A percentile compares a stretch with the other conserved stretches of the same genome.
Evolutionary conservation across 2,797 vertebrate genomes (phyloP).

Genomic region (Etheostoma perlongum): DNA sequence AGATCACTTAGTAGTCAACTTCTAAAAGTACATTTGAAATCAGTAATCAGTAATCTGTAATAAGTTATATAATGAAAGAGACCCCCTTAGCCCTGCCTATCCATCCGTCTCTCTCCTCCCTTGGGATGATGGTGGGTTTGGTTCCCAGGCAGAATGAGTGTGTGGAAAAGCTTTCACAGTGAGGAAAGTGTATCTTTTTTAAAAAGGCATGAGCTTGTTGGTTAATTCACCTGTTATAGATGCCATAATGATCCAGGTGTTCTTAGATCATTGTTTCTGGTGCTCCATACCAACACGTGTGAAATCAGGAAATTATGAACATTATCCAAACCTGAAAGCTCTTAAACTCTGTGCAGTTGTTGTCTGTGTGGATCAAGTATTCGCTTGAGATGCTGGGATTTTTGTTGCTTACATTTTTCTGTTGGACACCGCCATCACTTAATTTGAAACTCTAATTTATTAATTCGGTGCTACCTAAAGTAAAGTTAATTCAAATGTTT

Average conservation of each 20-base stretch:
- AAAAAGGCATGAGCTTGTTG: not conserved
- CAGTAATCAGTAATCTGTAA: slow-evolving; percentile 47
- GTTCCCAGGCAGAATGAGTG: slow-evolving; percentile 71
- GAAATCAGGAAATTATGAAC: not conserved
- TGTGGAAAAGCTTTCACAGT: slow-evolving; percentile 34
- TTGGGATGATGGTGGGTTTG: slow-evolving; percentile 63
- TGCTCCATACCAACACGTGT: not conserved
- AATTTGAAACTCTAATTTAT: no score
- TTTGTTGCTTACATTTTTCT: not conserved
- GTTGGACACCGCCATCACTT: not conserved
- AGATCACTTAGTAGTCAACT: not conserved
- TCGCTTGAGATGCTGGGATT: not conserved
- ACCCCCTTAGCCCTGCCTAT: slow-evolving; percentile 33
- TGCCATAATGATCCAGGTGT: not conserved
- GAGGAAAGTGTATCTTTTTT: not conserved
- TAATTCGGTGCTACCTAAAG: not conserved
- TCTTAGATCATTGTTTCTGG: not conserved
- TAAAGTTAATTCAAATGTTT: not conserved
- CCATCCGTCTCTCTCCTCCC: slow-evolving; percentile 65
- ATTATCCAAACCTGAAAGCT: not conserved
- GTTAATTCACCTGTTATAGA: not conserved
- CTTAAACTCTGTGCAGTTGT: not conserved
- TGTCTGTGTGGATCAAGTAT: not conserved
- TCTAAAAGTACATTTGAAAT: slow-evolving; percentile 20
- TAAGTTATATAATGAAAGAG: slow-evolving; percentile 19